Evolutionary conservation across 2,888 invertebrate species (phyloP).

Genomic region (Mythimna ferrago): DNA sequence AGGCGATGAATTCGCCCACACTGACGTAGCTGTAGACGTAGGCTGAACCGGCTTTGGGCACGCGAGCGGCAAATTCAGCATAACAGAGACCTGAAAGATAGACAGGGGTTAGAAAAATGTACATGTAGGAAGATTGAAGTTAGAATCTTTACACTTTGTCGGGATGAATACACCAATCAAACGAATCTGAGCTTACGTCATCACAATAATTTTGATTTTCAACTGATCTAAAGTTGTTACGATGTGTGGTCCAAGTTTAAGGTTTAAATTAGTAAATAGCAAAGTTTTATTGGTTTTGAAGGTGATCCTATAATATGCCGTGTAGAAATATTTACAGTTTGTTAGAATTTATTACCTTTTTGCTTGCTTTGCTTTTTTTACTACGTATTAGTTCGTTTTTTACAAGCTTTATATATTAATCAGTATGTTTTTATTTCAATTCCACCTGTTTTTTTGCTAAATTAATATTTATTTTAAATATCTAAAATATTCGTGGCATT

Average conservation of each 20-base stretch:
- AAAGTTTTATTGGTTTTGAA: not conserved
- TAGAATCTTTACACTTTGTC: not conserved
- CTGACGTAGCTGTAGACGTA: slow-evolving; percentile 98
- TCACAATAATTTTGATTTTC: not conserved
- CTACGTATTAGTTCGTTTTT: too few relatives aligned
- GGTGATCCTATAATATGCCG: not conserved
- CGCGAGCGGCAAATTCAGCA: slow-evolving; percentile 97
- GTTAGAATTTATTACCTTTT: too few relatives aligned
- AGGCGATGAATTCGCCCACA: slow-evolving; percentile 97
- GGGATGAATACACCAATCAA: not conserved
- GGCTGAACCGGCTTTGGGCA: slow-evolving; percentile 97
- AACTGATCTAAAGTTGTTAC: not conserved
- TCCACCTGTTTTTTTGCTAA: not conserved
- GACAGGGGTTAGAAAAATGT: not conserved
- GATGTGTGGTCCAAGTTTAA: not conserved
- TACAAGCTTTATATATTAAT: too few relatives aligned
- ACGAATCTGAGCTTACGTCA: not conserved
- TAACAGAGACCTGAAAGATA: slow-evolving; percentile 94
- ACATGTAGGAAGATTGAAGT: not conserved
- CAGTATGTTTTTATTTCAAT: not conserved
- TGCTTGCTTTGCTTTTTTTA: too few relatives aligned
- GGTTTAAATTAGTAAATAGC: not conserved
- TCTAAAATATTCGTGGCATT: not conserved
- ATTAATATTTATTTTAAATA: not conserved
- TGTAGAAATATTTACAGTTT: too few relatives aligned